Evolutionary conservation across 2,113 vertebrate genomes (phyloP).

Genomic region (Crotalus tigris): DNA sequence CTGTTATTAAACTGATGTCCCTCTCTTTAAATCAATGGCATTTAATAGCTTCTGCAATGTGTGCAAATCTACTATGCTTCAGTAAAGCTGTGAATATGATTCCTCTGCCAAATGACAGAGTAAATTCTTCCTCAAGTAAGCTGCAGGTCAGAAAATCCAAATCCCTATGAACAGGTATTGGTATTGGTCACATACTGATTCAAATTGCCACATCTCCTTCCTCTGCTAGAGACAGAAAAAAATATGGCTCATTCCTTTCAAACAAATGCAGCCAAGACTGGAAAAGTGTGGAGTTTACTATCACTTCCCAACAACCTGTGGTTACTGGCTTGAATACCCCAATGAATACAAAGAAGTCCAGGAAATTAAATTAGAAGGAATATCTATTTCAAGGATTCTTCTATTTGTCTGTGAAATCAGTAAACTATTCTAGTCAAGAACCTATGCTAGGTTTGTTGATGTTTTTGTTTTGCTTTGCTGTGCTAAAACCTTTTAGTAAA

Average conservation of each 20-base stretch:
- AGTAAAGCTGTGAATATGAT: not conserved
- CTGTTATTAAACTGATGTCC: not conserved
- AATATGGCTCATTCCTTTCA: not conserved
- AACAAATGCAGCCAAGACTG: not conserved
- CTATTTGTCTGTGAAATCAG: no score
- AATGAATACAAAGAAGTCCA: not conserved
- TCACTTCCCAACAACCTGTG: not conserved
- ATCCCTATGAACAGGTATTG: not conserved
- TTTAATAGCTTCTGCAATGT: not conserved
- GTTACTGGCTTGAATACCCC: not conserved
- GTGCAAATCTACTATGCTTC: not conserved
- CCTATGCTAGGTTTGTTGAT: not conserved
- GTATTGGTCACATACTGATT: not conserved
- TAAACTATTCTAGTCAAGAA: not conserved
- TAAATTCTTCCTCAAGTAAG: not conserved
- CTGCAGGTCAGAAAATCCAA: not conserved
- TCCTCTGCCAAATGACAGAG: not conserved
- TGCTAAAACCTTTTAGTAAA: not conserved
- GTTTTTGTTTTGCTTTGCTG: not conserved
- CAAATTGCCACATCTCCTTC: not conserved
- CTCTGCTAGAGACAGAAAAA: not conserved
- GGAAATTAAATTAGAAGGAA: not conserved
- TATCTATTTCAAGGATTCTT: not conserved
- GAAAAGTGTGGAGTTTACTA: not conserved
- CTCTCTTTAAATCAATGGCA: not conserved